Conservation (phyloP, 1,140 invertebrate genomes). For the Drosophila equinoxialis region DNA sequence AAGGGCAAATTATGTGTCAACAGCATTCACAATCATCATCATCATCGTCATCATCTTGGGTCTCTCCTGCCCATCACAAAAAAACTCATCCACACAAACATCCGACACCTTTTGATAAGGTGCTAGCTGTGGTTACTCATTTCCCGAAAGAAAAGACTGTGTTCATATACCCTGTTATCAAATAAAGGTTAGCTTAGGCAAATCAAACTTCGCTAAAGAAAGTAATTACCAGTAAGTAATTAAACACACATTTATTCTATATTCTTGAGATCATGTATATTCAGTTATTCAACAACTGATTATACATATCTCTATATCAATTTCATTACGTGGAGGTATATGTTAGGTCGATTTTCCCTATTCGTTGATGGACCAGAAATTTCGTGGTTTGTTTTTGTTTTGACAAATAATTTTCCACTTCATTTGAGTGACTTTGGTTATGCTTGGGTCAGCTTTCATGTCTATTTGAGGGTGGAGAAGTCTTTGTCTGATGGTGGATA, state of each 20-base stretch:
- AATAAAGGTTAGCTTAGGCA: not conserved
- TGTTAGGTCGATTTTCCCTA: not conserved
- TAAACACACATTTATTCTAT: too few relatives aligned
- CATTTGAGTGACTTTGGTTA: slow-evolving; percentile 41
- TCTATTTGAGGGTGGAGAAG: not conserved
- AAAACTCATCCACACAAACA: not conserved
- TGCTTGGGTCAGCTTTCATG: slow-evolving; percentile 19
- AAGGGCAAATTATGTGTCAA: slow-evolving; percentile 60
- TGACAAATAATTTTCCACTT: slow-evolving; percentile 62
- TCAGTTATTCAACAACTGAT: too few relatives aligned
- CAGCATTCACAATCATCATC: slow-evolving; percentile 22
- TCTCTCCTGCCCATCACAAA: not conserved
- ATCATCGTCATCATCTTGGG: slow-evolving; percentile 15
- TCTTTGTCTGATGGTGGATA: not conserved
- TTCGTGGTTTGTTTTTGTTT: slow-evolving; percentile 35
- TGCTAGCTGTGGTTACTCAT: slow-evolving; percentile 4
- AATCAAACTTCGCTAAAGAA: not conserved
- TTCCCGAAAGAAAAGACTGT: not conserved
- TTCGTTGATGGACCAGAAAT: not conserved
- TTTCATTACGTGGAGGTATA: not conserved
- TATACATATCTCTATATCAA: too few relatives aligned
- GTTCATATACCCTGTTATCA: not conserved
- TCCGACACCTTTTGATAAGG: slow-evolving; percentile 7
- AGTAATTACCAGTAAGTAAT: not conserved
- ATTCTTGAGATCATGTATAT: too few relatives aligned